Evolutionary conservation across 2,797 vertebrate species (phyloP), one percentile per base, ranked within the genome.

Genomic region (Acomys russatus): DNA sequence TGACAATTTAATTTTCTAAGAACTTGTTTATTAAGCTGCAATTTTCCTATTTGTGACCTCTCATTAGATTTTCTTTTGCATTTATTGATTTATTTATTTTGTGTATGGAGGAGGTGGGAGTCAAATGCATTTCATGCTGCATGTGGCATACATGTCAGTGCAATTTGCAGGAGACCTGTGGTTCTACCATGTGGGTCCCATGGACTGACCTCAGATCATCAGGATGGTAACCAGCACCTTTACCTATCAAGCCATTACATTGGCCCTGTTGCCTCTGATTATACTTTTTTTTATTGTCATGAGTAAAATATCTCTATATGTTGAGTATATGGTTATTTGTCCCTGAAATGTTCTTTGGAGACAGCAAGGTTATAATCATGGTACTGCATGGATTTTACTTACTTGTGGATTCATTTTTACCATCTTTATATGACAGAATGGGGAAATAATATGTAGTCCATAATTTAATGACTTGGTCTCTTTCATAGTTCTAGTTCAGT

Each of bases 391-490:
- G 49, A 80, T 54, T 7, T 85, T 15, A 54, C 92, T 28, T 93
- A 17, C 56, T 94, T 92, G 89, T 84, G n/a, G 30, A 54, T 85
- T 5, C 25, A 92, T 74, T 94, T 74, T 73, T 88, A n/a, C 0
- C 68, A 9, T 23, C 8, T 0, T 90, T 73, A 68, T 5, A 33
- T 51, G 90, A 92, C 9, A 64, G 28, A 10, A 88, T 56, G 84
- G 38, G 11, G 6, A 86, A 94, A 14, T 73, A 87, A 35, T 87
- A 51, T 71, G 2, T 7, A 79, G 6, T 51, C 18, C 51, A 90
- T 73, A 86, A 73, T 78, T 88, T 94, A 91, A 82, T 68, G 3
- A 44, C 44, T 79, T 95, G 14, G 8, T 68, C 94, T 90, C n/a
- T 85, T 90, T 92, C 15, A 5, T 10, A 71, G 20, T 84, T 82